Evolutionary conservation across 2,797 vertebrate genomes (phyloP).

Genomic region (Myripristis jacobus): DNA sequence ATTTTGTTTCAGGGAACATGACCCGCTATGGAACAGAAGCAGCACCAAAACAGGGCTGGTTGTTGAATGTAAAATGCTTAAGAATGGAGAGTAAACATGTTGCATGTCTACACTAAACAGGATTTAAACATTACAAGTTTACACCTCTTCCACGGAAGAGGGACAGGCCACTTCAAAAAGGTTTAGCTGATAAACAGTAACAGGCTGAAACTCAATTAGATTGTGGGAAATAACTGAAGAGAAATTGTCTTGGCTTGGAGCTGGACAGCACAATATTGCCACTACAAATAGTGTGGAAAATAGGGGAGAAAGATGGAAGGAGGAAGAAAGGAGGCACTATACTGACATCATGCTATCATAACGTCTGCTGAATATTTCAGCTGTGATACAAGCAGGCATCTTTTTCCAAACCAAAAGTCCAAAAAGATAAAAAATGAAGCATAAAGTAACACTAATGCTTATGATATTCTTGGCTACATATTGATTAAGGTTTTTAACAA

Average conservation of each 20-base stretch:
- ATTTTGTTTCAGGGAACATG: neutral
- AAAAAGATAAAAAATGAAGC: neutral
- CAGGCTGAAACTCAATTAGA: conserved; percentile 40
- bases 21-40: neutral
- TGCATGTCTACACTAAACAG: conserved; percentile 4
- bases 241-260: conserved; percentile 9
- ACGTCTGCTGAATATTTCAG: neutral
- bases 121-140: conserved; percentile 23
- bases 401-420: neutral
- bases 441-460: neutral
- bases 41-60: neutral
- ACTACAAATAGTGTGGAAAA: neutral
- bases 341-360: neutral
- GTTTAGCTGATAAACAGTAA: conserved; percentile 35
- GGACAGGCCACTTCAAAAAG: conserved; percentile 2
- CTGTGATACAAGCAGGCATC: neutral
- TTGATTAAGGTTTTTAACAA: neutral
- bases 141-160: neutral
- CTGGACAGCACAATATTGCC: neutral
- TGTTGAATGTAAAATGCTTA: neutral
- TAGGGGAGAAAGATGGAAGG: neutral
- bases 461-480: neutral
- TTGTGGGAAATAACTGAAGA: conserved; percentile 42
- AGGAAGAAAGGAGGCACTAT: neutral
- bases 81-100: neutral